These are phyloP conservation scores for Gadus macrocephalus DNA, from an alignment of 2,113 vertebrate genomes.

Conservation along the genomic window DNA sequence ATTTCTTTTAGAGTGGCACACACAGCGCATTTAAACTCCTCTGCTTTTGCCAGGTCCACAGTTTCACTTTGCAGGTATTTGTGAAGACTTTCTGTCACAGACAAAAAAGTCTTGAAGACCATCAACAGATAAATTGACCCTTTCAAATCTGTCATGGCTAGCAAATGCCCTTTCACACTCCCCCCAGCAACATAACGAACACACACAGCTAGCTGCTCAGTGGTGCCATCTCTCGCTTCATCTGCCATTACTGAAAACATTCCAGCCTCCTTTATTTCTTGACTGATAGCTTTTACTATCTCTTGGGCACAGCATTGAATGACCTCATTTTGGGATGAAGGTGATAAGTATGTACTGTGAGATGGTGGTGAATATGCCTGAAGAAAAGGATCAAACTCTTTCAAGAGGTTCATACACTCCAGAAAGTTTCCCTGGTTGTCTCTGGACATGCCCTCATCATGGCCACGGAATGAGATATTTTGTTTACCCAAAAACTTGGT, in stretches of 20 bases:
- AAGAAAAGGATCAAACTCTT: not conserved
- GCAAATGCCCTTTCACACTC: too few species aligned
- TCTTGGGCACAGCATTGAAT: too few species aligned
- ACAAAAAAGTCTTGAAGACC: conserved; percentile 36
- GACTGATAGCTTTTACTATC: not conserved
- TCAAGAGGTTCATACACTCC: not conserved
- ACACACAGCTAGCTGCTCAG: not conserved
- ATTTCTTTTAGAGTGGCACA: conserved; percentile 24
- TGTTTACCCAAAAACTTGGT: conserved; percentile 12
- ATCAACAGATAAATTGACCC: conserved; percentile 24
- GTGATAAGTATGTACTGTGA: too few species aligned
- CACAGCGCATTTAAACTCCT: conserved; percentile 26
- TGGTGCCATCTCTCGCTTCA: not conserved
- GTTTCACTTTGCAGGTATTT: conserved; percentile 27
- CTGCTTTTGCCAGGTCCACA: conserved; percentile 29
- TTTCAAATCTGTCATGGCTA: too few species aligned
- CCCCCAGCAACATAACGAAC: too few species aligned
- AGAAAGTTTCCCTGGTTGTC: conserved; percentile 18
- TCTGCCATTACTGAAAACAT: not conserved
- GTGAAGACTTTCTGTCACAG: conserved; percentile 16
- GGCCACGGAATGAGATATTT: conserved; percentile 12
- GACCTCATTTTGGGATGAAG: too few species aligned
- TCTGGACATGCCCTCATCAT: conserved; percentile 14
- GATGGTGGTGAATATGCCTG: too few species aligned
- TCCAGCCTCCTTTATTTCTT: not conserved